Conservation (phyloP, 2,888 invertebrate species). For the Branchipolynoe longqiensis region DNA sequence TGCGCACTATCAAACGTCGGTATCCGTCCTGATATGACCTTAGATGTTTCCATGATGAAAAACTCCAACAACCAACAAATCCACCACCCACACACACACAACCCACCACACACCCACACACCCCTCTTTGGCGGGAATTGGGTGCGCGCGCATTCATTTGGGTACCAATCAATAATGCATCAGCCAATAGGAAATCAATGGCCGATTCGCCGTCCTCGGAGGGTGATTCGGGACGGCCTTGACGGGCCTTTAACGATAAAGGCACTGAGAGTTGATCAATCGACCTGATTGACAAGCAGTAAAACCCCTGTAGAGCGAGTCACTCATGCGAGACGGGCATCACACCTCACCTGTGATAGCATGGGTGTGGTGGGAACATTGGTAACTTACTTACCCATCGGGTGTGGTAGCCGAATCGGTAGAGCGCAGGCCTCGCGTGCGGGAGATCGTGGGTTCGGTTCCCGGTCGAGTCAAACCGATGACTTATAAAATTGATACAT, state of each 20-base stretch:
- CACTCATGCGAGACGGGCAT: background rate
- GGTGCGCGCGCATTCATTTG: background rate
- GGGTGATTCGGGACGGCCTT: slow-evolving; percentile 9
- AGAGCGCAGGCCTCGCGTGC: too few relatives aligned
- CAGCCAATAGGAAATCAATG: background rate
- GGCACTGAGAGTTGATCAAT: background rate
- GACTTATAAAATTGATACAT: too few relatives aligned
- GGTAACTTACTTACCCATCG: too few relatives aligned
- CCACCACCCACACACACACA: too few relatives aligned
- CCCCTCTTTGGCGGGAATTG: background rate
- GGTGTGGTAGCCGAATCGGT: too few relatives aligned
- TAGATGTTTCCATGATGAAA: too few relatives aligned
- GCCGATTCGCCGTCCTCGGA: background rate
- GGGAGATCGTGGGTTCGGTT: too few relatives aligned
- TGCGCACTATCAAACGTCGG: too few relatives aligned
- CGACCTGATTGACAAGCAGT: slow-evolving; percentile 9
- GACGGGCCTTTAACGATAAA: slow-evolving; percentile 7
- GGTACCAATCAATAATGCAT: slow-evolving; percentile 4
- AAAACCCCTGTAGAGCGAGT: background rate
- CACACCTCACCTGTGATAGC: background rate
- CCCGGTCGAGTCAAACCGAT: too few relatives aligned
- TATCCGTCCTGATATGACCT: too few relatives aligned
- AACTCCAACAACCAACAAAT: too few relatives aligned
- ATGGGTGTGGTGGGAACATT: background rate
- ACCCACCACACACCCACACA: too few relatives aligned